A percentile compares a stretch with the other conserved stretches of the same genome.
These are phyloP conservation scores for Cordilura impudica DNA, from an alignment of 2,888 invertebrate species.

Conservation along the genomic window DNA sequence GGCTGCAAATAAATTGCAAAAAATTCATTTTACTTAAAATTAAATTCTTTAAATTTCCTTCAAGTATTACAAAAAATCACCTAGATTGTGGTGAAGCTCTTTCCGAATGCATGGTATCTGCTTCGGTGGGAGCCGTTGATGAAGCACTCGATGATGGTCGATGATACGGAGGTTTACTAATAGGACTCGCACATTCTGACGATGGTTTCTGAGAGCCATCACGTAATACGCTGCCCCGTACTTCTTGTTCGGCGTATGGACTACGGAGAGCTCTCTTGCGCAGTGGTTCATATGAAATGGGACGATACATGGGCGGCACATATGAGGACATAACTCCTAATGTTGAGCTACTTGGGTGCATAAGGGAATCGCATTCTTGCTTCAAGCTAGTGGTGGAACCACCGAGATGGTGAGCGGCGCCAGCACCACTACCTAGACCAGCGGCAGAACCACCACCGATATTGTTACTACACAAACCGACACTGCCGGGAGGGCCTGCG, in stretches of 20 bases:
- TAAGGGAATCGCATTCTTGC: conserved; percentile 78
- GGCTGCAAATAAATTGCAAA: conserved; percentile 66
- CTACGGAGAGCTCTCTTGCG: conserved; percentile 81
- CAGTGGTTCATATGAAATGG: conserved; percentile 77
- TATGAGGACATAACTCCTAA: conserved; percentile 75
- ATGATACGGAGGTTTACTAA: conserved; percentile 76
- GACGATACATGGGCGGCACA: conserved; percentile 78
- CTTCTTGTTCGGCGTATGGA: conserved; percentile 78
- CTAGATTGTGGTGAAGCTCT: conserved; percentile 78
- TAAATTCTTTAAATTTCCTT: conserved; percentile 23
- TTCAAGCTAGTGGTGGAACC: conserved; percentile 74
- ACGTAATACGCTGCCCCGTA: conserved; percentile 83
- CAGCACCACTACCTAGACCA: conserved; percentile 67
- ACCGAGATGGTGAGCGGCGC: conserved; percentile 70
- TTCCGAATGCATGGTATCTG: conserved; percentile 78
- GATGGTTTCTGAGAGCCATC: conserved; percentile 79
- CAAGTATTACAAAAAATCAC: conserved; percentile 65
- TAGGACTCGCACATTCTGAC: conserved; percentile 78
- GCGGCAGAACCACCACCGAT: conserved; percentile 67
- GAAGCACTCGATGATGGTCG: conserved; percentile 78
- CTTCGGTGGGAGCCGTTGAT: conserved; percentile 78
- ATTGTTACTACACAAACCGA: conserved; percentile 75
- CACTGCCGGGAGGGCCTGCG: conserved; percentile 51
- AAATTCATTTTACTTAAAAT: conserved; percentile 28
- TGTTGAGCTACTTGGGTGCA: conserved; percentile 76